Percentiles rank a stretch among this genome's conserved stretches.
These are phyloP conservation scores for Papilio elwesi DNA, from an alignment of 2,888 invertebrate genomes.

Conservation along the genomic window DNA sequence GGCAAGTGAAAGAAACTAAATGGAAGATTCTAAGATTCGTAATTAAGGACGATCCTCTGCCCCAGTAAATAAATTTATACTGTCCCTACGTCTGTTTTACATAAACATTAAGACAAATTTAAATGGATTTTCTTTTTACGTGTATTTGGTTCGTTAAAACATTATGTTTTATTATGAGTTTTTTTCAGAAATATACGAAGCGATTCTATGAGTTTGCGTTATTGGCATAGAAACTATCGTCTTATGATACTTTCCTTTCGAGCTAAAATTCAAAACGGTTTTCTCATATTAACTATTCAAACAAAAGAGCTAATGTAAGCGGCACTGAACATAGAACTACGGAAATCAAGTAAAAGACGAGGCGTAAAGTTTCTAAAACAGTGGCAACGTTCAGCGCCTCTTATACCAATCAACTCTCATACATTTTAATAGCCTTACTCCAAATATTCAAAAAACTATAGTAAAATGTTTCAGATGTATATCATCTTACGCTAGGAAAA, in stretches of 20 bases:
- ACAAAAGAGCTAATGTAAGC: no score
- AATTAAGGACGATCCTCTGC: neutral
- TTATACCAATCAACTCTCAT: no score
- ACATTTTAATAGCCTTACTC: no score
- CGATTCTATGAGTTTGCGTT: neutral
- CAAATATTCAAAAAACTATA: no score
- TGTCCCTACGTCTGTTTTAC: conserved; percentile 7
- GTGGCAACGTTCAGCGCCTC: no score
- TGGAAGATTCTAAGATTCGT: neutral
- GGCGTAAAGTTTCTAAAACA: no score
- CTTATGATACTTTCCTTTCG: neutral
- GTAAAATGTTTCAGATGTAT: no score
- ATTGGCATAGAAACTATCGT: neutral
- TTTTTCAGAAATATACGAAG: conserved; percentile 16
- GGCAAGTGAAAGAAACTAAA: neutral
- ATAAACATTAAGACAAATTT: conserved; percentile 9
- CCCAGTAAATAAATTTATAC: neutral
- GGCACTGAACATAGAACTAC: no score
- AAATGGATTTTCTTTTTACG: neutral
- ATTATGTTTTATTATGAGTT: no score
- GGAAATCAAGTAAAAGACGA: no score
- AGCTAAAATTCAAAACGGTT: neutral
- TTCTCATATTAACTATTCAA: no score
- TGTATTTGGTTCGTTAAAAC: neutral
- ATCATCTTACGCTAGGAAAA: no score